Evolutionary conservation across 1,140 invertebrate genomes (phyloP).

Genomic region (Scaptomyza pallida): DNA sequence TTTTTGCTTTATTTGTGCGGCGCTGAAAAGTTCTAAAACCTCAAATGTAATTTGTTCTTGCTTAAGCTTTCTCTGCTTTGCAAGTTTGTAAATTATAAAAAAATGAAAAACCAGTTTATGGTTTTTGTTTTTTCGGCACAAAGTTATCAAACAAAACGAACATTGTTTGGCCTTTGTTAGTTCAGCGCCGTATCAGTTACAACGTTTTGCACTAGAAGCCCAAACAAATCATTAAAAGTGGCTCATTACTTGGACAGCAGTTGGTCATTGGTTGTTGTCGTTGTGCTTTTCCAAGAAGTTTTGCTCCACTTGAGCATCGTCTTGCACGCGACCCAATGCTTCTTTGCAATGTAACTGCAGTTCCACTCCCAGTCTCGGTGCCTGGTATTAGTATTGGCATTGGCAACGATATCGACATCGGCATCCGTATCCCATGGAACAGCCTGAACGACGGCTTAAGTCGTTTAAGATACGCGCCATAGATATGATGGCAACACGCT

Average conservation of each 20-base stretch:
- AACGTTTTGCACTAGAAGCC: slow-evolving; percentile 53
- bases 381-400: background rate
- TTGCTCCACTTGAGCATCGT: background rate
- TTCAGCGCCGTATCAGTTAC: slow-evolving; percentile 34
- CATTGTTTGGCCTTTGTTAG: slow-evolving; percentile 49
- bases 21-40: slow-evolving; percentile 61
- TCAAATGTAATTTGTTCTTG: slow-evolving; percentile 42
- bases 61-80: slow-evolving; percentile 54
- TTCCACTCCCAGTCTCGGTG: slow-evolving; percentile 3
- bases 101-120: slow-evolving; percentile 64
- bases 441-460: slow-evolving; percentile 10
- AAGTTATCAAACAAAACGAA: slow-evolving; percentile 54
- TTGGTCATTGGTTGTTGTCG: background rate
- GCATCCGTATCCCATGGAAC: slow-evolving; percentile 38
- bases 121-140: slow-evolving; percentile 7
- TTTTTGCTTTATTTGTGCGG: slow-evolving; percentile 1
- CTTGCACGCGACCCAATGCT: slow-evolving; percentile 22
- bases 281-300: slow-evolving; percentile 28
- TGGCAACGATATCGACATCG: slow-evolving; percentile 9
- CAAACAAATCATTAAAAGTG: slow-evolving; percentile 56
- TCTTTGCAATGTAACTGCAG: no score
- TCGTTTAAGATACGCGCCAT: slow-evolving; percentile 50
- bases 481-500: slow-evolving; percentile 58
- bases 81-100: slow-evolving; percentile 6
- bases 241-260: slow-evolving; percentile 45